Evolutionary conservation across 2,797 vertebrate genomes (phyloP), one percentile per base, ranked within the genome.

Genomic region (Syngnathus acus): DNA sequence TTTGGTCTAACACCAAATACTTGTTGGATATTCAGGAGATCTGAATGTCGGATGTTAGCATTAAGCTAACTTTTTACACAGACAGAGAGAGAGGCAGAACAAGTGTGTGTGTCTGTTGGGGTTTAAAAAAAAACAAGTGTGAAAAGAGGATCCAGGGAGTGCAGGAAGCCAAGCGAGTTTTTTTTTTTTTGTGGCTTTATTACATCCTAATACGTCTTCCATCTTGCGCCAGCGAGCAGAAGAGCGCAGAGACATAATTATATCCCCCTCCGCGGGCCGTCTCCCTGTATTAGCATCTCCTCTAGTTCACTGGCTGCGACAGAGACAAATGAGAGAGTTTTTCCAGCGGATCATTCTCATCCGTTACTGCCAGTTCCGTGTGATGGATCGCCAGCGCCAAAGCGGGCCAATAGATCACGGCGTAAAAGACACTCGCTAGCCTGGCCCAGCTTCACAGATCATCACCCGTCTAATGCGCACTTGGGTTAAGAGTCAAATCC

Each of bases 311-410:
- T 86, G 87, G 87, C 87, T 86, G 75, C 85, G 92, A 93, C 92
- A 93, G 91, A 93, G 92, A 93, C 91, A 93, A 93, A 93, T 92
- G 92, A 92, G 91, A 90, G 90, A 89, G 88, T 90, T 91, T 93
- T 93, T 90, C 89, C 88, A 90, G 88, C 86, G 80, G 87, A 91
- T 90, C 91, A 90, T 91, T 90, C 89, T 92, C 92, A 93, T 93
- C 91, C 88, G 89, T 92, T 91, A 91, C 91, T 92, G 91, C 91
- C 91, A 92, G 91, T 92, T 92, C 90, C 83, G 45, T 88, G 89
- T 90, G 88, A 93, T 91, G 86, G 92, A 92, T 92, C 82, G 82
- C 82, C 85, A 67, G 70, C 82, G 87, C 86, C 84, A 84, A 87
- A 89, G 87, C 87, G 83, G 87, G 86, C 88, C 91, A 89, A 91